Evolutionary conservation across 2,113 vertebrate genomes (phyloP), one percentile per base, ranked within the genome.

Genomic region (Perca flavescens): DNA sequence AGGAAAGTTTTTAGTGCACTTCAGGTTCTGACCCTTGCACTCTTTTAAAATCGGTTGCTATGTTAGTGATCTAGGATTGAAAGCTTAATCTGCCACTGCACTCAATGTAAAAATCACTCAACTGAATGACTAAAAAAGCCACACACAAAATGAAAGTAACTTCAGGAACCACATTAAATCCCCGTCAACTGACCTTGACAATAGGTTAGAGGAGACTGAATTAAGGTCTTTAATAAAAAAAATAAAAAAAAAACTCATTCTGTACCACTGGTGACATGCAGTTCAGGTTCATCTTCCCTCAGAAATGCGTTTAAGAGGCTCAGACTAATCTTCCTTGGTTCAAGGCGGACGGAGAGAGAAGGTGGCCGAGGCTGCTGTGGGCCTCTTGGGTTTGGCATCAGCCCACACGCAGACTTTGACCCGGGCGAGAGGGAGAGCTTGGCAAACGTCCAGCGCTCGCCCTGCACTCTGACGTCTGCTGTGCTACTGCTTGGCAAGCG

Each of bases 371-470:
- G 65, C 79, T 52, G 75, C 36, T 22, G 75, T 9, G 52, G 52
- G 64, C 61, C 66, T 79, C 83, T 46, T 62, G 13, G 6, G 53
- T 74, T 83, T 74, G 50, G 77, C 69, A 36, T 66, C 78, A 79
- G 81, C 80, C 83, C 75, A 54, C 86, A 78, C 88, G 77, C 88
- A 92, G 88, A 92, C 92, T 91, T 90, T 92, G 86, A 89, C 90
- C 89, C 4, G 79, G 53, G 79, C 77, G 34, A 85, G 78, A 79
- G 73, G 62, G 57, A 66, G 57, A 74, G 52, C 67, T 77, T 89
- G 90, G 91, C 83, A 77, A 73, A 75, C 57, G 53, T 56, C 86
- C 92, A 91, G 22, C 31, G 7, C 5, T 50, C 16, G 11, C 54
- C 67, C 77, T 69, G 53, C 64, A 57, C 70, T 74, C 79, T 16